Evolutionary conservation across 2,113 vertebrate genomes (phyloP), one percentile per base, ranked within the genome.

Genomic region (Microcebus ravelobensis): DNA sequence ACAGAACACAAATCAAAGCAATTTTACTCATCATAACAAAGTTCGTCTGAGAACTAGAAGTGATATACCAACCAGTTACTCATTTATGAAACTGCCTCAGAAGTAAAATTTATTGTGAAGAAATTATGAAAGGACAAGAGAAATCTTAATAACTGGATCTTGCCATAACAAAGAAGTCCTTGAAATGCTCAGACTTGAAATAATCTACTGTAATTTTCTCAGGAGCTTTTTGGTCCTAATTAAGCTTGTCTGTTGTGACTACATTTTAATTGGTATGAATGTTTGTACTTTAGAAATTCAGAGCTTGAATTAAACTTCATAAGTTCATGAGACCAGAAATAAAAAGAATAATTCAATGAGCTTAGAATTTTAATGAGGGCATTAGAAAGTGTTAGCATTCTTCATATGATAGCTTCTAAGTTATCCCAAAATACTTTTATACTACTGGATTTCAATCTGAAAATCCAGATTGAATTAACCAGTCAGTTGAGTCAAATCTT

Each of bases 181-280:
- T 97, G 94, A 98, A 98, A 95, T 94, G 76, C 67, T 74, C 81
- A 92, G 61, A 95, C 87, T 95, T 80, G 68, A 97, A 98, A 94
- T 83, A 96, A 98, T 67, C 63, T 57, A 95, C 84, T 45, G 87
- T 95, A 96, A 96, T 98, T 98, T 97, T 97, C 92, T 94, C 92
- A 90, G 81, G 36, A 61, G 74, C 27, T 95, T 97, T 91, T 96
- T 85, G n/a, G 73, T 95, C 27, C 84, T 87, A 97, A 97, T 97
- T 93, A 98, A 96, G 18, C 74, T 82, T 94, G 85, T 94, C 61
- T 31, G 1, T 80, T 81, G 42, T 91, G 94, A 90, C 84, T 94
- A 93, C 97, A 97, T 97, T 98, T 97, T 98, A 98, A 98, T 95
- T 98, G 97, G 93, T 92, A 94, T 70, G 86, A 3, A 61, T 92